A percentile compares a stretch with the other conserved stretches of the same genome.
phyloP scores from a whole-genome alignment of 2,888 invertebrate genomes.

The Lamellibrachia columna region DNA sequence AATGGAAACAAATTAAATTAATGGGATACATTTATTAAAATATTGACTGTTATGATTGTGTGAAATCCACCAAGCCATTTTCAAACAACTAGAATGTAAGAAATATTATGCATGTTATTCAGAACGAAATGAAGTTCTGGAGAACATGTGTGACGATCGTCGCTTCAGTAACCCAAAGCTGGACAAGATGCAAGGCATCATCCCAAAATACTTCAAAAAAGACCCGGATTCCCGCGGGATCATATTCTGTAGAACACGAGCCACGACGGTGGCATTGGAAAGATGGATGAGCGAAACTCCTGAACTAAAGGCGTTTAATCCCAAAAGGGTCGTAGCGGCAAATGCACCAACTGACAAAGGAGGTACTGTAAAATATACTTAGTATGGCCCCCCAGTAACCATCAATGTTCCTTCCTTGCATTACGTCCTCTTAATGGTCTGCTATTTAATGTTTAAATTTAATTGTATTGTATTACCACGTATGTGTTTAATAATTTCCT shows the following conservation, averaged over 20 bases:
- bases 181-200: conserved; percentile 44
- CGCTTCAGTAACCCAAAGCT: conserved; percentile 54
- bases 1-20: background rate
- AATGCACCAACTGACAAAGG: conserved; percentile 24
- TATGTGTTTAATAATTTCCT: too few species aligned
- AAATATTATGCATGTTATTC: background rate
- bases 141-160: conserved; percentile 22
- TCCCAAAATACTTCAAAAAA: conserved; percentile 39
- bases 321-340: conserved; percentile 36
- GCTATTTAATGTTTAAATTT: too few species aligned
- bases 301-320: conserved; percentile 43
- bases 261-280: conserved; percentile 52
- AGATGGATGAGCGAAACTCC: conserved; percentile 55
- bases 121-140: conserved; percentile 30
- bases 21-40: background rate
- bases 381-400: background rate
- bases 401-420: too few species aligned
- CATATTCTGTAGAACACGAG: conserved; percentile 61
- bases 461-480: too few species aligned
- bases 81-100: background rate
- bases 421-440: too few species aligned
- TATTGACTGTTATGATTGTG: background rate
- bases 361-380: background rate
- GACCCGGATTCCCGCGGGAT: conserved; percentile 49
- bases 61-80: background rate